These are phyloP conservation scores for Eulemur rufifrons DNA, from an alignment of 2,113 vertebrate species.

Conservation along the genomic window DNA sequence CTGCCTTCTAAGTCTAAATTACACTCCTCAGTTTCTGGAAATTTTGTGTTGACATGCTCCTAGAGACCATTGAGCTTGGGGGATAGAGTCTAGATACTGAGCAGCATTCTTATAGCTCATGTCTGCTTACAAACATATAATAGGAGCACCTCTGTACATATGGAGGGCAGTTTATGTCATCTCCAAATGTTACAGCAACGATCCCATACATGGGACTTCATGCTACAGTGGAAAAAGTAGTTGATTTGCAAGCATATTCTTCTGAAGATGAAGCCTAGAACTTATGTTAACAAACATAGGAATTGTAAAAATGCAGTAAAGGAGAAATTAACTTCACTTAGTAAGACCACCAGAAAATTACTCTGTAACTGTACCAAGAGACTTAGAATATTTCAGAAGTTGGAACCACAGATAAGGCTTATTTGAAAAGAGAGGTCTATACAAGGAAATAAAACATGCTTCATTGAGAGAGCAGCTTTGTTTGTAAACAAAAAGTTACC, in stretches of 20 bases:
- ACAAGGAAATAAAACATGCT: neutral
- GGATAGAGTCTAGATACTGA: neutral
- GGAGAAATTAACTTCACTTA: neutral
- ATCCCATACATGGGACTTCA: neutral
- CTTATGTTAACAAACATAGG: neutral
- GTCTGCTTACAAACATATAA: neutral
- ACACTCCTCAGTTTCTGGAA: neutral
- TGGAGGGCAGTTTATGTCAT: neutral
- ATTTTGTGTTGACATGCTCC: neutral
- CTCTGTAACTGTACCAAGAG: neutral
- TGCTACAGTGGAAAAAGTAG: neutral
- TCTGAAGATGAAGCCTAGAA: neutral
- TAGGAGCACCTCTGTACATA: neutral
- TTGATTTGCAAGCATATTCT: neutral
- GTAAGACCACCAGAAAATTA: neutral
- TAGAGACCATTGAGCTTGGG: neutral
- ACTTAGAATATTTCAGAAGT: neutral
- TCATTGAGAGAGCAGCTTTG: neutral
- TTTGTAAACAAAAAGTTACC: conserved; percentile 27
- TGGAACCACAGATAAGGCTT: neutral
- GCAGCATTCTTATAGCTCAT: neutral
- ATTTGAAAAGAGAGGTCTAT: neutral
- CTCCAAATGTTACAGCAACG: neutral
- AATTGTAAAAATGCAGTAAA: neutral
- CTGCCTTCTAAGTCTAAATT: neutral